A percentile compares a stretch with the other conserved stretches of the same genome.
Conservation (phyloP, 2,888 invertebrate genomes). For the Ceratothoa steindachneri region DNA sequence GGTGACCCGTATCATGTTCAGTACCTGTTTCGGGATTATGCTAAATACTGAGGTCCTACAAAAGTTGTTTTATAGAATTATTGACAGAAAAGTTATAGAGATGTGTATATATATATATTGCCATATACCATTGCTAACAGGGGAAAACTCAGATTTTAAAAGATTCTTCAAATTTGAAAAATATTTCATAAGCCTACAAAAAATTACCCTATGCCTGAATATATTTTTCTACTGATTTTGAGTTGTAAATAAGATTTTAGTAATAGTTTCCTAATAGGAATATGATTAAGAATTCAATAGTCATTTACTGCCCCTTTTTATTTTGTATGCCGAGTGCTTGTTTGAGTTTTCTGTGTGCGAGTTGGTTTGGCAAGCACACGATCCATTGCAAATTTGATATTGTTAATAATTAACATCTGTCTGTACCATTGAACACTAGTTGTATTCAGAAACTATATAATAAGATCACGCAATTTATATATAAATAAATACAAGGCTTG, state of each 20-base stretch:
- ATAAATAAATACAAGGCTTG: background rate
- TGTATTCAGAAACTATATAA: background rate
- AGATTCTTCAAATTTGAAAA: no score
- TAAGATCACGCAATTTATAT: background rate
- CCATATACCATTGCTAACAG: no score
- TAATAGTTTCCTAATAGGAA: background rate
- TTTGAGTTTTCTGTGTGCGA: no score
- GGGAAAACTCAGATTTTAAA: no score
- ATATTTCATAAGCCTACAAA: background rate
- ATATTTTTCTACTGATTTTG: background rate
- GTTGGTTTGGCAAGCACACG: background rate
- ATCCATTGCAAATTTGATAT: background rate
- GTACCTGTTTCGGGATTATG: background rate
- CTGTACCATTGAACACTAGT: background rate
- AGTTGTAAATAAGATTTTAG: background rate
- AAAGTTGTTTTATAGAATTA: no score
- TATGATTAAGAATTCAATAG: no score
- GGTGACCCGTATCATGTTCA: background rate
- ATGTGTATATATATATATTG: no score
- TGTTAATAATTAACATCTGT: background rate
- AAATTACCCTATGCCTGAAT: background rate
- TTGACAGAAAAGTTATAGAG: no score
- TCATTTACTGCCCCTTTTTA: background rate
- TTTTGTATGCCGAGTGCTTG: background rate
- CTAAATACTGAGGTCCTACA: background rate